Base-by-base conservation (phyloP, 2,888 invertebrate genomes). In the Metellina segmentata region DNA sequence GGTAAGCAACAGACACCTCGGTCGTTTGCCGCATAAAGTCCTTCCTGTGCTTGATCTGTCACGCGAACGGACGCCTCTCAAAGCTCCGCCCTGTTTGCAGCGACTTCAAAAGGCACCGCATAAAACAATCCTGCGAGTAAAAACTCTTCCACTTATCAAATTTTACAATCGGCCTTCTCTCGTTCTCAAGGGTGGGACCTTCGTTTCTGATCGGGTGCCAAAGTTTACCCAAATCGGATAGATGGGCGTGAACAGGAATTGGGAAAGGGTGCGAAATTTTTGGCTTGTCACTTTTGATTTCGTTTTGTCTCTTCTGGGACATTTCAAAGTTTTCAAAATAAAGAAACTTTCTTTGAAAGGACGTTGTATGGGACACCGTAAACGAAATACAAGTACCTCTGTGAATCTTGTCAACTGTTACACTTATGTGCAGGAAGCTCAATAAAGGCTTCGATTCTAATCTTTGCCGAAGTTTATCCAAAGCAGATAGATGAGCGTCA, bases 11-110 rank as follows among this genome's bases (percentile, higher is more conserved):
- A 87, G 61, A 87, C 87, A 87, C 87, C 87, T 87, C 87, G 69
- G 72, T 81, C 81, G 72, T 86, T 86, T 86, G 78, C 86, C 51
- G 72, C 81, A 87, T 87, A 87, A 81, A 87, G 87, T 87, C 34
- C 52, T 78, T 71, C 70, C 87, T 87, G 87, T 87, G 79, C 61
- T 53, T 61, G 87, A 72, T 81, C 72, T 48, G 79, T 87, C 87
- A 87, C 81, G 87, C 79, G 70, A 70, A 71, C 71, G 72, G 87
- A 81, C 53, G 52, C 79, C 79, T 81, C 72, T 87, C 72, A 87
- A 87, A 87, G 87, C 87, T 74, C 87, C 87, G 74, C 87, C 87
- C 87, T 87, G 61, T 87, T 81, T 71, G 13, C 72, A 53, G 53
- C 16, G 19, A 81, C 72, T 53, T 87, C 81, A 79, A 87, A 87